These are phyloP conservation scores for Neodiprion pinetum DNA, from an alignment of 1,140 invertebrate genomes.

Conservation along the genomic window DNA sequence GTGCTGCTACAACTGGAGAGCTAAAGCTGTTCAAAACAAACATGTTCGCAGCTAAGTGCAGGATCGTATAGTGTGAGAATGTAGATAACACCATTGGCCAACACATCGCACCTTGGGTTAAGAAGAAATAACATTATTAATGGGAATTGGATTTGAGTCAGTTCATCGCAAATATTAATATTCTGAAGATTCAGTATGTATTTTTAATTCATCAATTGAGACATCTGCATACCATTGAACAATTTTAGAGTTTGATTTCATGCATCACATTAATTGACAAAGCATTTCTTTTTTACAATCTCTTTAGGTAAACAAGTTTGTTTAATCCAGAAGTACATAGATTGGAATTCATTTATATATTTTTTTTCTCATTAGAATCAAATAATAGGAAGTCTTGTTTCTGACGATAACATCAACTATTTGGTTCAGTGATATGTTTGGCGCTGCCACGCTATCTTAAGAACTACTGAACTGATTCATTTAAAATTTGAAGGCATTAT, in stretches of 20 bases:
- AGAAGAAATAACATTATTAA: constrained; percentile 26
- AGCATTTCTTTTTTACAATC: constrained; percentile 21
- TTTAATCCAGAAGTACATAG: not conserved
- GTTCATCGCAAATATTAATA: not conserved
- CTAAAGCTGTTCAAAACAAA: constrained; percentile 90
- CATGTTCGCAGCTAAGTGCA: constrained; percentile 94
- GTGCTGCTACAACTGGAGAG: constrained; percentile 70
- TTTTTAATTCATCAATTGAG: not conserved
- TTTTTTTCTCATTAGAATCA: no score
- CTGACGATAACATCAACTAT: no score
- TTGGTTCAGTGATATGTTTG: no score
- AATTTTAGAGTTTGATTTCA: not conserved
- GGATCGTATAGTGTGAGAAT: constrained; percentile 89
- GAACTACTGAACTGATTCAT: no score
- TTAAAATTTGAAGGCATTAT: no score
- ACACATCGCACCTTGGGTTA: constrained; percentile 71
- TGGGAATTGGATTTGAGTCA: not conserved
- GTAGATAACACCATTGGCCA: constrained; percentile 90
- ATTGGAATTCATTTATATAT: no score
- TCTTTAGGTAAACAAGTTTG: constrained; percentile 13
- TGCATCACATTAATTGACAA: constrained; percentile 15
- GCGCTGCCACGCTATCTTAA: no score
- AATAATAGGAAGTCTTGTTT: no score
- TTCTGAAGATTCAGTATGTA: no score
- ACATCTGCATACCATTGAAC: constrained; percentile 8